Base-by-base conservation (phyloP, 2,888 invertebrate genomes). In the Drosophila helvetica region DNA sequence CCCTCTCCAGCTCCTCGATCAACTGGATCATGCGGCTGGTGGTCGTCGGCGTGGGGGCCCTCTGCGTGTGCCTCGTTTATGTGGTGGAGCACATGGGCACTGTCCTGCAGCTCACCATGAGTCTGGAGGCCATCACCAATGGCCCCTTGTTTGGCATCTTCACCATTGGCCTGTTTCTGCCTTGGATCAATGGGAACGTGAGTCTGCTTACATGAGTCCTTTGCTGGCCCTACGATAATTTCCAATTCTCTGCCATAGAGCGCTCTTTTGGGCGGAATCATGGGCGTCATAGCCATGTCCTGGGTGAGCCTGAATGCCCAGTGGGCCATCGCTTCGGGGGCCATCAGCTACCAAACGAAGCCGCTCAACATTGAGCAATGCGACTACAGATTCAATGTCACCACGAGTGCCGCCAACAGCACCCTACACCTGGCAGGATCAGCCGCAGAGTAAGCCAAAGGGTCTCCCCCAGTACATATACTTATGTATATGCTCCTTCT, bases 81-180 rank as follows among this genome's bases (percentile, higher is more conserved):
- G 92, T 95, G n/a, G 95, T 96, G 1, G 95, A 96, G 81, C 95
- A 95, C 89, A 93, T 96, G 92, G 96, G 96, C 27, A 95, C 95
- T 0, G 94, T 96, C 9, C 88, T 94, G 7, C 94, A 95, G 89
- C 90, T 95, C 64, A 94, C 95, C 0, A 94, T 95, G 93, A 95
- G 95, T 0, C 90, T 95, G 52, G 94, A 95, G 86, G 94, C 95
- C 0, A 94, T 95, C 85, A 94, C 95, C 0, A 95, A 95, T 92
- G 95, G 95, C 0, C 95, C 95, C 0, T 93, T 95, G 45, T 93
- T 95, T 10, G 95, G 95, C 2, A 93, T 92, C 54, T 94, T 94
- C 69, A 93, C 95, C 0, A 93, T 95, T 88, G 95, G 95, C 1
- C 93, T 95, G 63, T 93, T 95, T 61, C 93, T 95, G 90, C 95